Conservation (phyloP, 2,113 vertebrate species). For the Bombycilla garrulus region DNA sequence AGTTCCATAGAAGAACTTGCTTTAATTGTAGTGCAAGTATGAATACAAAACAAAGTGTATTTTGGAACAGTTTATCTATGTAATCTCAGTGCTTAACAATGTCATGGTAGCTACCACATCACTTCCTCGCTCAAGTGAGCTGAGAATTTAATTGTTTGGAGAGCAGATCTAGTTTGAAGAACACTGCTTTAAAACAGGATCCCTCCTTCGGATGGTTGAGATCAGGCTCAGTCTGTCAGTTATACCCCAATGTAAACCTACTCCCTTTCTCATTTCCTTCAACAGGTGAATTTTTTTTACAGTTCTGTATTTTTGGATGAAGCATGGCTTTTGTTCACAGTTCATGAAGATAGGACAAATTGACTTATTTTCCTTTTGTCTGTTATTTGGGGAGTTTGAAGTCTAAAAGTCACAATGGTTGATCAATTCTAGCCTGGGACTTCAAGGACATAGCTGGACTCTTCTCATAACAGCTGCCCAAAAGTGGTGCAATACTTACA, state of each 20-base stretch:
- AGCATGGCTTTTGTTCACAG: neutral
- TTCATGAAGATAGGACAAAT: neutral
- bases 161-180: neutral
- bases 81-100: neutral
- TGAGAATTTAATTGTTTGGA: neutral
- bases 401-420: neutral
- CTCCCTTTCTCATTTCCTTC: neutral
- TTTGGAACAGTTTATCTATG: neutral
- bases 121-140: neutral
- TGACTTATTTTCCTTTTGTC: neutral
- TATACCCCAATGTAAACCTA: neutral
- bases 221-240: neutral
- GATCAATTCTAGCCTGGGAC: neutral
- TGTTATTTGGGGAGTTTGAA: neutral
- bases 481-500: neutral
- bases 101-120: neutral
- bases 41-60: neutral
- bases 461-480: neutral
- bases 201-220: fast-evolving
- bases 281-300: neutral
- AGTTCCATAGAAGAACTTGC: neutral
- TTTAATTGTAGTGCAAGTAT: neutral
- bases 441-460: neutral
- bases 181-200: neutral
- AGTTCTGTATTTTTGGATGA: neutral